Evolutionary conservation across 2,113 vertebrate species (phyloP), one percentile per base, ranked within the genome.

Genomic region (Drymodes brunneopygia): DNA sequence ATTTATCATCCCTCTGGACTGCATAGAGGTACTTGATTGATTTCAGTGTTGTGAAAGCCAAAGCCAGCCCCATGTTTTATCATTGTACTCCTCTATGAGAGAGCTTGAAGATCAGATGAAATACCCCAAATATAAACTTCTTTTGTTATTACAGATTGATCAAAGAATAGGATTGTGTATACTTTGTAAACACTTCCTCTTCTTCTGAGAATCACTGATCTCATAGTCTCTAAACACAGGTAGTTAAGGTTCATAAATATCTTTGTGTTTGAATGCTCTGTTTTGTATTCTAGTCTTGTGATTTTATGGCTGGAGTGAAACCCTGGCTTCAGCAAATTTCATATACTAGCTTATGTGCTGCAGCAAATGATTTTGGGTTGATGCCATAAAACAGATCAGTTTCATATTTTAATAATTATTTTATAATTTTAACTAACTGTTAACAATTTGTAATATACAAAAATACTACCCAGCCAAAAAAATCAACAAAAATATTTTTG

Each of bases 271-370:
- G 61, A 83, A 58, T 12, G 2, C 35, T 24, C 40, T 57, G 42
- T 45, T 95, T 71, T 84, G 73, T 91, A 92, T 81, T 92, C 86
- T 44, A 38, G 60, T 75, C 66, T 67, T 57, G 69, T 67, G 25
- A 33, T 67, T 64, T 65, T 75, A 61, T 20, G 71, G 48, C 83
- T n/a, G 5, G 44, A 92, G 45, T 0, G 3, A 83, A 86, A 44
- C 56, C 31, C 44, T 45, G 38, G 35, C 57, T 91, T 95, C 89
- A 87, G 84, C 91, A 95, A 45, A 84, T 95, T 92, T 89, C 61
- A 12, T 53, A 9, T 28, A 17, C 8, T 23, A 60, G 56, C 56
- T 89, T 69, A 27, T 44, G 31, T 78, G 38, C 81, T 89, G 77
- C 70, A 79, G 65, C 51, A 89, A 96, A 81, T 60, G 2, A 31